A percentile compares a stretch with the other conserved stretches of the same genome.
Conservation (phyloP, 1,140 invertebrate genomes). For the Saccostrea cuccullata region DNA sequence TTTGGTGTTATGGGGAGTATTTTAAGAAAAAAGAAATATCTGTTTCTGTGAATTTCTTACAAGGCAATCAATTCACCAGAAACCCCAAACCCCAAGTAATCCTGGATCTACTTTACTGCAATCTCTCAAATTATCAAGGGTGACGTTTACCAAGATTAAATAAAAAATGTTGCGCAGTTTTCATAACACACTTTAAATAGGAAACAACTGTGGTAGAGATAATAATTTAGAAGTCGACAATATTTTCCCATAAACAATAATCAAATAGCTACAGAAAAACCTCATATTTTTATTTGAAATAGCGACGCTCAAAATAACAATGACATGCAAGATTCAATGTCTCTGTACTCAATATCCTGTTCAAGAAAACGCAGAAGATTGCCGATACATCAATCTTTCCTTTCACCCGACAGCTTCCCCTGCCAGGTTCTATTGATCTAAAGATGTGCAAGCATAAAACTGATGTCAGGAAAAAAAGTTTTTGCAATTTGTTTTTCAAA, state of each 20-base stretch:
- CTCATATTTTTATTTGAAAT: background rate
- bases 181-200: too few relatives aligned
- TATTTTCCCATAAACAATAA: background rate
- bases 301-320: background rate
- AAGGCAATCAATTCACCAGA: too few relatives aligned
- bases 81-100: too few relatives aligned
- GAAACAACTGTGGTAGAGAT: background rate
- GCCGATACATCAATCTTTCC: background rate
- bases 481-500: constrained; percentile 2
- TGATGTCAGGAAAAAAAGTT: too few relatives aligned
- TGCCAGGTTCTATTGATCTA: background rate
- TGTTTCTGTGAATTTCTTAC: too few relatives aligned
- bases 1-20: too few relatives aligned
- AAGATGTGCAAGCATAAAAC: background rate
- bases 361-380: background rate
- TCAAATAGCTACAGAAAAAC: background rate
- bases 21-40: too few relatives aligned
- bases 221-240: background rate
- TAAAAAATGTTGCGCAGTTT: too few relatives aligned
- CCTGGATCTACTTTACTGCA: too few relatives aligned
- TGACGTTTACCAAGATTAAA: too few relatives aligned
- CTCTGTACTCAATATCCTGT: background rate
- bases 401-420: background rate
- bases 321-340: background rate
- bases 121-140: too few relatives aligned